phyloP scores from a whole-genome alignment of 2,888 invertebrate species.

The Copidosoma aretas region DNA sequence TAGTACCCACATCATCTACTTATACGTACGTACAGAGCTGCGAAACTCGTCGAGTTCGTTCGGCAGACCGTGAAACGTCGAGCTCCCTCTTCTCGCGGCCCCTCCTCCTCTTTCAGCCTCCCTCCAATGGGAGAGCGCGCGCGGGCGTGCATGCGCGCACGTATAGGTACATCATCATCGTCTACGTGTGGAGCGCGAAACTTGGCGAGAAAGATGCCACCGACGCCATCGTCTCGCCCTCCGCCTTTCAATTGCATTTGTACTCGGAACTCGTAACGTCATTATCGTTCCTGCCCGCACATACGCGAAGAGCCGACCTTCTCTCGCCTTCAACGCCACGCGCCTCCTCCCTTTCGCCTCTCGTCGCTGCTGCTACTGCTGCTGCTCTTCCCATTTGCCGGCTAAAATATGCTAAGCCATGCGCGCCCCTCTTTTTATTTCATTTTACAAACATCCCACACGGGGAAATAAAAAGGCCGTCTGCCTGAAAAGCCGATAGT shows the following conservation, averaged over 20 bases:
- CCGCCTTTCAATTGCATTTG: constrained; percentile 37
- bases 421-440: not conserved
- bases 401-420: constrained; percentile 31
- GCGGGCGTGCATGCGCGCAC: not conserved
- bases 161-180: too few species aligned
- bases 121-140: too few species aligned
- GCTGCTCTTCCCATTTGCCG: constrained; percentile 28
- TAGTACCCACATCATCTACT: too few species aligned
- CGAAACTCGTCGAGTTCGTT: constrained; percentile 11
- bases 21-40: not conserved
- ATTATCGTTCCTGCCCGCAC: constrained; percentile 23
- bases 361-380: not conserved
- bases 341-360: not conserved
- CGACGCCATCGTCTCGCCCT: not conserved
- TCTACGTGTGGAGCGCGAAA: constrained; percentile 11
- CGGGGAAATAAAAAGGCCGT: too few species aligned
- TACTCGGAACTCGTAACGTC: constrained; percentile 33
- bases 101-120: not conserved
- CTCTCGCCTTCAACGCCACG: not conserved
- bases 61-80: constrained; percentile 20
- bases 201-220: constrained; percentile 20
- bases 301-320: not conserved
- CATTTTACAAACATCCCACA: too few species aligned
- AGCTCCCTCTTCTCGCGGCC: constrained; percentile 1
- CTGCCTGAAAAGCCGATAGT: too few species aligned